Evolutionary conservation across 2,888 invertebrate genomes (phyloP).

Genomic region (Lordiphosa andalusiaca): DNA sequence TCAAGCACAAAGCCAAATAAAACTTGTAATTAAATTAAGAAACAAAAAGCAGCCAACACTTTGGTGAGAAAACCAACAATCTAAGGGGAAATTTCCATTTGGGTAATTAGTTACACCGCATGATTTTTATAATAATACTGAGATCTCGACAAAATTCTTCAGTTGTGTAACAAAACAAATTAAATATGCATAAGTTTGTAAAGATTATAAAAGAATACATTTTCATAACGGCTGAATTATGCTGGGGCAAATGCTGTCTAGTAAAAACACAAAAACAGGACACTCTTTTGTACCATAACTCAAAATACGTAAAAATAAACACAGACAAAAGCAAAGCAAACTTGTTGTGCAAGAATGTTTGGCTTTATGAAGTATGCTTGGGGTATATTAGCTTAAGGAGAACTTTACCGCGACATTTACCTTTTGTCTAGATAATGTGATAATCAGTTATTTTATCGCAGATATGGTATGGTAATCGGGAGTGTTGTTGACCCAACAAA

Average conservation of each 20-base stretch:
- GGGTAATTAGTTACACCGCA: conserved; percentile 61
- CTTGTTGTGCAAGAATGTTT: too few species aligned
- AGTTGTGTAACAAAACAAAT: conserved; percentile 2
- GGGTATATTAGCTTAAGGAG: too few species aligned
- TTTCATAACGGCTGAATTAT: conserved; percentile 37
- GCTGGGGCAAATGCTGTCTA: conserved; percentile 12
- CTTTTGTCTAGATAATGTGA: too few species aligned
- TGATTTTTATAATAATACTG: conserved; percentile 44
- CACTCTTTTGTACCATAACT: conserved; percentile 45
- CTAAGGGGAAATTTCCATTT: conserved; percentile 30
- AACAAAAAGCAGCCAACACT: conserved; percentile 32
- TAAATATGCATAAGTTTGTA: conserved; percentile 3
- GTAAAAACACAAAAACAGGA: conserved; percentile 49
- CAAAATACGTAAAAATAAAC: conserved; percentile 18
- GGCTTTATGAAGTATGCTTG: too few species aligned
- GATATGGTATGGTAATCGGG: too few species aligned
- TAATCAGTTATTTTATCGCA: too few species aligned
- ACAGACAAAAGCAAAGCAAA: background rate
- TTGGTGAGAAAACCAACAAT: conserved; percentile 24
- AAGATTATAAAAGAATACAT: conserved; percentile 3
- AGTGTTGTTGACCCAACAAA: too few species aligned
- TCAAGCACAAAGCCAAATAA: conserved; percentile 45
- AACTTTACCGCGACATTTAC: too few species aligned
- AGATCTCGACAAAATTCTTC: conserved; percentile 7
- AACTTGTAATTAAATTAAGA: conserved; percentile 65